phyloP scores from a whole-genome alignment of 2,113 vertebrate genomes.

The Amphilophus citrinellus region DNA sequence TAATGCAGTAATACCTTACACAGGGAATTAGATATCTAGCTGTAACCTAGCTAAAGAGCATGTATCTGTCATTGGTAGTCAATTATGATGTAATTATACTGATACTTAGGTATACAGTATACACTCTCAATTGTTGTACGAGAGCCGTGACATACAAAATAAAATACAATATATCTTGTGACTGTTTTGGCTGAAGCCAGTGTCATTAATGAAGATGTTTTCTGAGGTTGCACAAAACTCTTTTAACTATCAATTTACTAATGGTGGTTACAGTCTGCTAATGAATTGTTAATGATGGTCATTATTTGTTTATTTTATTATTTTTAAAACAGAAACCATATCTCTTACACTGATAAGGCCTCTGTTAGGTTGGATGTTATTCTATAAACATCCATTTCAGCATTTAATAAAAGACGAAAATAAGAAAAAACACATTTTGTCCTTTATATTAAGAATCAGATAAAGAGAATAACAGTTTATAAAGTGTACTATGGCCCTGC shows the following conservation, averaged over 20 bases:
- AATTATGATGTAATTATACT: neutral
- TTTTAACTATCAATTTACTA: neutral
- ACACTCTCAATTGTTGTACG: too few relatives aligned
- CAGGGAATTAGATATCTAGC: too few relatives aligned
- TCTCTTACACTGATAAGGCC: neutral
- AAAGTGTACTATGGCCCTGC: fast-evolving
- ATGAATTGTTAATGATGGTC: too few relatives aligned
- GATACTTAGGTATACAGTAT: neutral
- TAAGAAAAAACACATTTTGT: neutral
- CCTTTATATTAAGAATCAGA: neutral
- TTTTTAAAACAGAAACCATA: too few relatives aligned
- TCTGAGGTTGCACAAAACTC: neutral
- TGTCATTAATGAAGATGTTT: neutral
- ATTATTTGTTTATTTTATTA: neutral
- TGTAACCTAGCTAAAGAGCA: neutral
- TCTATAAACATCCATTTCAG: neutral
- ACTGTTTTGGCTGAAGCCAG: neutral
- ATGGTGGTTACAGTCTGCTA: neutral
- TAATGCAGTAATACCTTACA: neutral
- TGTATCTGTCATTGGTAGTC: neutral
- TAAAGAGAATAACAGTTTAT: neutral
- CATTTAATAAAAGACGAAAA: neutral
- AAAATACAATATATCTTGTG: neutral
- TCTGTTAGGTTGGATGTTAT: neutral
- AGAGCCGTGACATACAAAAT: too few relatives aligned